phyloP scores from a whole-genome alignment of 2,797 vertebrate species.

The Bovichtus diacanthus region DNA sequence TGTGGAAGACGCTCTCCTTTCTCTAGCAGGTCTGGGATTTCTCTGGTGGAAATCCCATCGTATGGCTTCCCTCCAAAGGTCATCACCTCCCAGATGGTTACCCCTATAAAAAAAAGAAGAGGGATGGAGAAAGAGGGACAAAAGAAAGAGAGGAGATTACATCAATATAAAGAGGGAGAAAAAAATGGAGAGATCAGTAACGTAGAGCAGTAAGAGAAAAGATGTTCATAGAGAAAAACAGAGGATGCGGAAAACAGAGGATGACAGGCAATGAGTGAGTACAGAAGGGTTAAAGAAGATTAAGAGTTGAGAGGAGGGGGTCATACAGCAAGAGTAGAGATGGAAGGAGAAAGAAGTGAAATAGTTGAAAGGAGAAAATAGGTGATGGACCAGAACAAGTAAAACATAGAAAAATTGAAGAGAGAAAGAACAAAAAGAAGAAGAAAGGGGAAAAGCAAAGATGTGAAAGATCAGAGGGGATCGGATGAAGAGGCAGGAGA shows the following conservation, averaged over 20 bases:
- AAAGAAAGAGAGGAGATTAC: neutral
- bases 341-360: neutral
- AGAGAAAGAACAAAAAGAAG: neutral
- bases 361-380: slow-evolving; percentile 3
- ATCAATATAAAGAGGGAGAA: neutral
- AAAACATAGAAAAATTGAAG: neutral
- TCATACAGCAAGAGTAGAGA: neutral
- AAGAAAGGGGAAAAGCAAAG: neutral
- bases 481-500: neutral
- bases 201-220: neutral
- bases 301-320: neutral
- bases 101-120: slow-evolving; percentile 84
- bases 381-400: neutral
- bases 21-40: slow-evolving; percentile 97
- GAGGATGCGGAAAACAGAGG: neutral
- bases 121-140: neutral
- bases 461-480: slow-evolving; percentile 28
- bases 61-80: slow-evolving; percentile 99
- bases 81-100: slow-evolving; percentile 99
- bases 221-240: neutral
- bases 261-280: slow-evolving; percentile 1
- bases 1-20: slow-evolving; percentile 98
- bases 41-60: slow-evolving; percentile 95
- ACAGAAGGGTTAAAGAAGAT: slow-evolving; percentile 1
- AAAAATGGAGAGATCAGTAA: neutral